Base-by-base conservation (phyloP, 2,113 vertebrate genomes). In the Pelvicachromis taeniatus region DNA sequence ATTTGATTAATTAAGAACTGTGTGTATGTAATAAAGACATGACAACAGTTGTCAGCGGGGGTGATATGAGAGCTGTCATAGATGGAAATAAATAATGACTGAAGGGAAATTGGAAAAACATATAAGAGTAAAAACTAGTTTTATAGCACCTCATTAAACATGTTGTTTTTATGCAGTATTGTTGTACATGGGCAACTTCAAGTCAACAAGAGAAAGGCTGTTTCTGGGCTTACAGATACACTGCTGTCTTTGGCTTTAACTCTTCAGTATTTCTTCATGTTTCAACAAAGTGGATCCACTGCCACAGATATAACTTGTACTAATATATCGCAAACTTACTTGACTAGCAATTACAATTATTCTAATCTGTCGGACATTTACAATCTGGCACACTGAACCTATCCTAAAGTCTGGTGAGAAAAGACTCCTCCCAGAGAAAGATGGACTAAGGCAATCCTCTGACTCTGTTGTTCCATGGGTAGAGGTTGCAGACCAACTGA, bases 1-100 rank as follows among this genome's bases (percentile, higher is more conserved):
- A 14, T 84, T 68, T 85, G 59, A 89, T 82, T 38, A 40, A 23
- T 77, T 21, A 63, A 13, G 59, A 82, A 65, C 53, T 79, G 79
- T 81, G 83, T 89, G 65, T 29, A 53, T 82, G 35, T 77, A 82
- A 85, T 88, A 56, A 87, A 88, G 82, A 87, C 8, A 11, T 38
- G 58, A 83, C 77, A 73, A 26, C 75, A 59, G 29, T 50, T 81
- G 63, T 84, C 81, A 81, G 58, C 35, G 17, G 77, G 68, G 31
- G n/a, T 54, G 19, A 83, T 23, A 19, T 33, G 68, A 85, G 23
- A 4, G 50, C 29, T 11, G 42, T 26, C 5, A 35, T 45, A 40
- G 77, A 3, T 23, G 58, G 40, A 77, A 35, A 58, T 61, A 59
- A 61, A 68, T 19, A 59, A 85, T 48, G 6, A 78, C 33, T 70